Evolutionary conservation across 2,113 vertebrate species (phyloP).

Genomic region (Amazona guildingii): DNA sequence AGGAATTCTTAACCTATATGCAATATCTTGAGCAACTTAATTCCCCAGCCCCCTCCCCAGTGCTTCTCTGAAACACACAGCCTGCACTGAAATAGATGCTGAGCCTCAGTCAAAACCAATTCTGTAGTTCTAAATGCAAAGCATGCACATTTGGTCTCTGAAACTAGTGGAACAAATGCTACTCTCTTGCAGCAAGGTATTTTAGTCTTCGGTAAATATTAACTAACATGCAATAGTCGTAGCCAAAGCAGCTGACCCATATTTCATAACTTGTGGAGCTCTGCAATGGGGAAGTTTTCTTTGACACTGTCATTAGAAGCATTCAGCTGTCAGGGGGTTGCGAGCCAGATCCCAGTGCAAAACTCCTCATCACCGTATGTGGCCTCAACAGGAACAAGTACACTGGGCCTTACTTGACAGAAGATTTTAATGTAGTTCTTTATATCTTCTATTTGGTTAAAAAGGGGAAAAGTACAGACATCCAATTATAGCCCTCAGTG

Average conservation of each 20-base stretch:
- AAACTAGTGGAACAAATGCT: constrained; percentile 55
- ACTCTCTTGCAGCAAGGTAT: constrained; percentile 54
- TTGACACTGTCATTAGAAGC: not conserved
- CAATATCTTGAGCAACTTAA: not conserved
- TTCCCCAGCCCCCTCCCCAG: not conserved
- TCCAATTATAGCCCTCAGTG: not conserved
- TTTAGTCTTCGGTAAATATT: constrained; percentile 70
- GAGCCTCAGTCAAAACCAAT: constrained; percentile 36
- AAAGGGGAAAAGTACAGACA: not conserved
- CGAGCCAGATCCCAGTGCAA: not conserved
- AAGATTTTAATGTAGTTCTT: not conserved
- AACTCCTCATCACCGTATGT: not conserved
- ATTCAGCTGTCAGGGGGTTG: not conserved
- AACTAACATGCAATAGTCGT: constrained; percentile 40
- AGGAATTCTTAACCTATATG: not conserved
- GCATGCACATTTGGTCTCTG: constrained; percentile 30
- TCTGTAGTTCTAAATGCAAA: constrained; percentile 22
- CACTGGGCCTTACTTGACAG: not conserved
- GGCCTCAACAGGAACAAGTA: not conserved
- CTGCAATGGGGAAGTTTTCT: constrained; percentile 13
- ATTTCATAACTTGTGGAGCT: constrained; percentile 38
- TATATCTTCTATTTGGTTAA: not conserved
- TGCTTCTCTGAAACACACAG: constrained; percentile 17
- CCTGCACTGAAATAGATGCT: constrained; percentile 27
- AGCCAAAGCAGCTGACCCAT: constrained; percentile 61